Conservation (phyloP, 2,113 vertebrate genomes). For the Callopanchax toddi region DNA sequence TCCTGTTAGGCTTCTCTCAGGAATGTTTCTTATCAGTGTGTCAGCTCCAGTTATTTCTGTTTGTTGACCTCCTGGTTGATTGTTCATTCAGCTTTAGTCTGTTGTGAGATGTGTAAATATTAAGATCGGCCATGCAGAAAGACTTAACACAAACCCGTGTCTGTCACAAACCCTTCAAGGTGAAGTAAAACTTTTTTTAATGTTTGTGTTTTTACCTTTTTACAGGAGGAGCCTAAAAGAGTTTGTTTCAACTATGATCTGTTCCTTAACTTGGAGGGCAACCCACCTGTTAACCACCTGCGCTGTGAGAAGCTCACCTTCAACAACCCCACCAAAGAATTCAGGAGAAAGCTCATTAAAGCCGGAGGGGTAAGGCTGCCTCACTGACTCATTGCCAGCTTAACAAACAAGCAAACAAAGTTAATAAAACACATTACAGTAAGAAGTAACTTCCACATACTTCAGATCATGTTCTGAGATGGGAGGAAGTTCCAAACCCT, state of each 20-base stretch:
- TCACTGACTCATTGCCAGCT: background rate
- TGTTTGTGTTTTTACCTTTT: background rate
- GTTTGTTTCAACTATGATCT: slow-evolving; percentile 98
- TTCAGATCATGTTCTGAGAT: too few species aligned
- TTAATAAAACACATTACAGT: background rate
- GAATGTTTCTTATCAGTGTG: slow-evolving; percentile 57
- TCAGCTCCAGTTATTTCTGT: slow-evolving; percentile 4
- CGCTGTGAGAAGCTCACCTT: slow-evolving; percentile 99
- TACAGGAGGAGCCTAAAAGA: slow-evolving; percentile 95
- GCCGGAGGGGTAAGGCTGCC: slow-evolving; percentile 91
- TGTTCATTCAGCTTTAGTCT: slow-evolving; percentile 45
- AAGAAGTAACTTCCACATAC: too few species aligned
- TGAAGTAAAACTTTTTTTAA: background rate
- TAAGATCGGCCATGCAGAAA: background rate
- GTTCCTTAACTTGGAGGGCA: slow-evolving; percentile 97
- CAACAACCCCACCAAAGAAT: slow-evolving; percentile 98
- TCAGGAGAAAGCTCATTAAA: slow-evolving; percentile 94
- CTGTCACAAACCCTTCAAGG: background rate
- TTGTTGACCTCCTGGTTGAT: slow-evolving; percentile 44
- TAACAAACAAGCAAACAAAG: slow-evolving; percentile 9
- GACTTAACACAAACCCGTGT: slow-evolving; percentile 4
- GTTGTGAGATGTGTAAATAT: slow-evolving; percentile 30
- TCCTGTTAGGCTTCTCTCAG: slow-evolving; percentile 12
- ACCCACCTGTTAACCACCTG: slow-evolving; percentile 97
- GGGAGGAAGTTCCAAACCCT: too few species aligned